These are phyloP conservation scores for Balearica regulorum DNA, from an alignment of 2,797 vertebrate species.

Conservation along the genomic window DNA sequence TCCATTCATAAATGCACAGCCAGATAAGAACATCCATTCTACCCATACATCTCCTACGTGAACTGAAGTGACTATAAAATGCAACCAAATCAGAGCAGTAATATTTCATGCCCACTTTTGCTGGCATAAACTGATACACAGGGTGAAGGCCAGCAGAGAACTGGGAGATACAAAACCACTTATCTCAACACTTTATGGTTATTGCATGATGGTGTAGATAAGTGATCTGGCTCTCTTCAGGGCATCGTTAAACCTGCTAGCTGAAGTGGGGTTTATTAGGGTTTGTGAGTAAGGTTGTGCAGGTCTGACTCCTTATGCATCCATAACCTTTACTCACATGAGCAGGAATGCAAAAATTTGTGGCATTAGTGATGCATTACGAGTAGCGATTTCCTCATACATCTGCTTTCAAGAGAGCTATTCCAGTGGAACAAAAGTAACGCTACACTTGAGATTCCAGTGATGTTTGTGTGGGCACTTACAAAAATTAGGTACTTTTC, in stretches of 20 bases:
- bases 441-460: constrained; percentile 52
- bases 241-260: background rate
- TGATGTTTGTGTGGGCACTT: constrained; percentile 21
- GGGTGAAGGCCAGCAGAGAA: background rate
- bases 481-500: constrained; percentile 28
- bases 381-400: constrained; percentile 22
- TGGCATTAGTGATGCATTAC: constrained; percentile 25
- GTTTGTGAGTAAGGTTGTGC: background rate
- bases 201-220: background rate
- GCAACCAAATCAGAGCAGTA: background rate
- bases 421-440: constrained; percentile 53
- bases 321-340: background rate
- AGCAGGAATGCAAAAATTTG: constrained; percentile 22
- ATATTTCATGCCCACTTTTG: background rate
- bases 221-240: background rate
- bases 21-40: background rate
- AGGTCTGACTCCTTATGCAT: background rate
- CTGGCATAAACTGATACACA: background rate
- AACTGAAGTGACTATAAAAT: background rate
- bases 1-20: background rate
- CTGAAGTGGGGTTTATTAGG: background rate
- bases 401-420: constrained; percentile 34
- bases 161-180: background rate
- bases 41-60: background rate
- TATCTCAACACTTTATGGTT: background rate